Conservation (phyloP, 2,797 vertebrate genomes). For the Gallinago stenura region DNA sequence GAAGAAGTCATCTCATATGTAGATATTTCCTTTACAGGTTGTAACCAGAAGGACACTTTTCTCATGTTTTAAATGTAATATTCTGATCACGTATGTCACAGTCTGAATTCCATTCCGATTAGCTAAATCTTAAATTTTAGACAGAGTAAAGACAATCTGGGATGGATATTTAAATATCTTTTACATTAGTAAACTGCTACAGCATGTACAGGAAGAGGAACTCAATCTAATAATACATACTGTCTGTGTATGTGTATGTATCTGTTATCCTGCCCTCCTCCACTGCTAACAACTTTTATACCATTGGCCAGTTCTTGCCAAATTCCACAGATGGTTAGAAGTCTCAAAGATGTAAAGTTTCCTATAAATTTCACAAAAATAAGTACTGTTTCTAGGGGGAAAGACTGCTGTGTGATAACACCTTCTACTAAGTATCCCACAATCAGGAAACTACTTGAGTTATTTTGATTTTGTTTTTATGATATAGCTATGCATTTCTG, state of each 20-base stretch:
- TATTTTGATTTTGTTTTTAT: constrained; percentile 10
- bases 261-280: constrained; percentile 20
- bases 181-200: not conserved
- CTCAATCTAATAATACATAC: constrained; percentile 21
- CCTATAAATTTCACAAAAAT: constrained; percentile 17
- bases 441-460: not conserved
- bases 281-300: constrained; percentile 16
- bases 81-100: not conserved
- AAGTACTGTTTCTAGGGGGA: not conserved
- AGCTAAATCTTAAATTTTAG: not conserved
- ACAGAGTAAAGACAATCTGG: not conserved
- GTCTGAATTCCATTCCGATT: not conserved
- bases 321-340: constrained; percentile 52
- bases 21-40: not conserved
- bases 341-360: constrained; percentile 22
- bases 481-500: not conserved
- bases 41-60: not conserved
- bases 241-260: not conserved
- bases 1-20: not conserved
- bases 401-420: constrained; percentile 21
- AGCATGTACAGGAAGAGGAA: not conserved
- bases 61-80: not conserved
- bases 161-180: not conserved
- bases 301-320: constrained; percentile 40
- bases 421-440: constrained; percentile 35